Conservation (phyloP, 92 coral and sea anemone genomes). For the Montipora capitata region DNA sequence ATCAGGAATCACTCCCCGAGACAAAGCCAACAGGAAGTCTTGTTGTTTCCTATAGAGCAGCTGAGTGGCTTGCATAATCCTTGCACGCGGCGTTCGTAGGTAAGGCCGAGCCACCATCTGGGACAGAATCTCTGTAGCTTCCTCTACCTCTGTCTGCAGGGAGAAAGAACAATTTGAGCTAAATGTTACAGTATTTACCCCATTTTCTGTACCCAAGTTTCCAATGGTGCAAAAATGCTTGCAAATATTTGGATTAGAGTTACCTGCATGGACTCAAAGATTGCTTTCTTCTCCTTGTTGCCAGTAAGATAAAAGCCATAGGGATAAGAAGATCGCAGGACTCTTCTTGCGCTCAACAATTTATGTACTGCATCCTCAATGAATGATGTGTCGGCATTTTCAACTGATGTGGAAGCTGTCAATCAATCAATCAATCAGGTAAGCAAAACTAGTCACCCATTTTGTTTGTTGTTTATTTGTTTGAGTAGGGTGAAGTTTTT, state of each 20-base stretch:
- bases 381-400: constrained; percentile 89
- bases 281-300: constrained; percentile 92
- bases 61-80: constrained; percentile 90
- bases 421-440: neutral
- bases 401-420: constrained; percentile 77
- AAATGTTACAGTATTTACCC: neutral
- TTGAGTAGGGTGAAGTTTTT: too few relatives aligned
- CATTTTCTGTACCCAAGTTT: too few relatives aligned
- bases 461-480: too few relatives aligned
- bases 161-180: neutral
- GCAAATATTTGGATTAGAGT: neutral
- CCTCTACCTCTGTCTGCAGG: constrained; percentile 94
- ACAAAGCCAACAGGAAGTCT: constrained; percentile 91
- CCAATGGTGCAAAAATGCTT: too few relatives aligned
- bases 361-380: constrained; percentile 95
- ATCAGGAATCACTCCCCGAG: constrained; percentile 97
- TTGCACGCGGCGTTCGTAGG: constrained; percentile 94
- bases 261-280: constrained; percentile 98
- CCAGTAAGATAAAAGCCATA: constrained; percentile 92
- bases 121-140: constrained; percentile 91
- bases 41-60: constrained; percentile 83
- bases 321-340: constrained; percentile 93
- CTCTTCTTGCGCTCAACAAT: constrained; percentile 86
- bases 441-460: too few relatives aligned
- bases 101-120: constrained; percentile 99